phyloP scores from a whole-genome alignment of 2,113 vertebrate species.

The Dolichotis patagonum region DNA sequence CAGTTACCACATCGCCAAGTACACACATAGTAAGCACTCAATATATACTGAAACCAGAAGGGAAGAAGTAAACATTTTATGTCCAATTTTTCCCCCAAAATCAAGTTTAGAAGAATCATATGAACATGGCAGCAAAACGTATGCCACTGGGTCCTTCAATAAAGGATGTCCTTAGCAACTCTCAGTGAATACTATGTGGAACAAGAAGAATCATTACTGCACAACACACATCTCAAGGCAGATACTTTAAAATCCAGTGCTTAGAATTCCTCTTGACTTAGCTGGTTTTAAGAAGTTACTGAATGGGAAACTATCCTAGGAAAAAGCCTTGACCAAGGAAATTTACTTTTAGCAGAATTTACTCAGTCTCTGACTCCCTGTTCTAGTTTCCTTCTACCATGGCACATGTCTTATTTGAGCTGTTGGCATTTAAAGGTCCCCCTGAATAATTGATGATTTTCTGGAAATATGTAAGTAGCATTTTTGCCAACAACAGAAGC shows the following conservation, averaged over 20 bases:
- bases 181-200: neutral
- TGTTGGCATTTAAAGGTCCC: conserved; percentile 69
- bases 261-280: neutral
- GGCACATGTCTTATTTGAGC: conserved; percentile 70
- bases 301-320: neutral
- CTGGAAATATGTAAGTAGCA: conserved; percentile 69
- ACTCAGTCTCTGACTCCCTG: neutral
- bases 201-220: neutral
- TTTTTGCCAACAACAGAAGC: conserved; percentile 75
- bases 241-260: neutral
- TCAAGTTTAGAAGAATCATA: conserved; percentile 14
- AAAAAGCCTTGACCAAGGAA: neutral
- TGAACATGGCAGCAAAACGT: neutral
- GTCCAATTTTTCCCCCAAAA: neutral
- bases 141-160: neutral
- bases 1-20: neutral
- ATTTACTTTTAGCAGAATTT: conserved; percentile 18
- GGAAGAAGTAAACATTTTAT: neutral
- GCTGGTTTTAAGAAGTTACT: neutral
- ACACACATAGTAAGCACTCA: neutral
- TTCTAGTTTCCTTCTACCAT: conserved; percentile 61
- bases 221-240: neutral
- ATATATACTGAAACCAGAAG: conserved; percentile 12
- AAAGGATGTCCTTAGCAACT: neutral
- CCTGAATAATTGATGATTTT: conserved; percentile 80